Percentiles rank a stretch among this genome's conserved stretches.
phyloP scores from a whole-genome alignment of 2,113 vertebrate genomes.

The Corvus moneduloides region DNA sequence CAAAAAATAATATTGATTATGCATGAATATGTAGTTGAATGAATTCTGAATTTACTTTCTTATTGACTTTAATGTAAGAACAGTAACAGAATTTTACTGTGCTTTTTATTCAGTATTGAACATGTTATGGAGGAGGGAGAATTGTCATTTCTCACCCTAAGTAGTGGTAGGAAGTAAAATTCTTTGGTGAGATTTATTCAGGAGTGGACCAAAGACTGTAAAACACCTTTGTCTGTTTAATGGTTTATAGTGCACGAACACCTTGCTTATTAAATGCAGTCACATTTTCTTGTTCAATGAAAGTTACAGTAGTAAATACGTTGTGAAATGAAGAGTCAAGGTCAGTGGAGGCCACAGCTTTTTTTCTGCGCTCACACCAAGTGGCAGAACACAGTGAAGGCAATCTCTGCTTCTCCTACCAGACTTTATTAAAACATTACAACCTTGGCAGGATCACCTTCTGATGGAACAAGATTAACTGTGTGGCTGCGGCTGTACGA shows the following conservation, averaged over 20 bases:
- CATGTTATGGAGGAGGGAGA: background rate
- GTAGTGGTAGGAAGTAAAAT: background rate
- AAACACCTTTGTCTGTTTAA: conserved; percentile 46
- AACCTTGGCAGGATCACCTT: conserved; percentile 57
- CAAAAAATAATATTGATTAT: background rate
- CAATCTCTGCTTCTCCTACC: conserved; percentile 23
- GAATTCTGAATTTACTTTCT: background rate
- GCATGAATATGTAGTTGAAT: background rate
- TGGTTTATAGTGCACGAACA: conserved; percentile 51
- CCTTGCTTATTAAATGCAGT: conserved; percentile 58
- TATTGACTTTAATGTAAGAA: background rate
- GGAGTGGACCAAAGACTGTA: conserved; percentile 16
- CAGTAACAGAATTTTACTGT: background rate
- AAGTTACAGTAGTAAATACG: conserved; percentile 40
- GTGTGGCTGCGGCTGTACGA: background rate
- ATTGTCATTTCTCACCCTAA: background rate
- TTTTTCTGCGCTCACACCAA: background rate
- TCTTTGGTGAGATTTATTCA: conserved; percentile 51
- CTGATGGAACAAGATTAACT: conserved; percentile 53
- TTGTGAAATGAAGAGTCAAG: conserved; percentile 44
- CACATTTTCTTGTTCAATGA: conserved; percentile 42
- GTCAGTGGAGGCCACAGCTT: conserved; percentile 32
- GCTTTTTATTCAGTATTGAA: conserved; percentile 30
- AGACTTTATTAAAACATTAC: conserved; percentile 58
- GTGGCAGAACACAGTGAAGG: background rate